Evolutionary conservation across 2,113 vertebrate genomes (phyloP).

Genomic region (Anolis carolinensis): DNA sequence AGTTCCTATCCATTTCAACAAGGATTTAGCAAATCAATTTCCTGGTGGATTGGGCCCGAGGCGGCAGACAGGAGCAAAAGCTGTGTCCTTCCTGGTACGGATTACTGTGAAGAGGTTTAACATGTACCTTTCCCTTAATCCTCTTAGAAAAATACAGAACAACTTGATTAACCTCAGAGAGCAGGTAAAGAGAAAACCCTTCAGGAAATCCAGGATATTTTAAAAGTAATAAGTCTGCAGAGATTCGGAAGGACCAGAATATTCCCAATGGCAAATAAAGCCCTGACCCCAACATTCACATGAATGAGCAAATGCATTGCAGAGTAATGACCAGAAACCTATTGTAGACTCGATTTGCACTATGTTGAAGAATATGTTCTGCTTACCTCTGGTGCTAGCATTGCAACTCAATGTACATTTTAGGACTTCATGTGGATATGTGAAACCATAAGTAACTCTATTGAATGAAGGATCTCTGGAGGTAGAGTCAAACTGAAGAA

Average conservation of each 20-base stretch:
- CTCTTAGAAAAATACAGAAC: slow-evolving; percentile 66
- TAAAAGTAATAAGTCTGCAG: slow-evolving; percentile 34
- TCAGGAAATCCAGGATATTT: slow-evolving; percentile 2
- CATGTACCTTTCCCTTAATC: slow-evolving; percentile 68
- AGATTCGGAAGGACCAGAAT: slow-evolving; percentile 50
- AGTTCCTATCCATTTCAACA: not conserved
- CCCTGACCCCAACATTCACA: not conserved
- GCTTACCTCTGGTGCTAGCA: too few relatives aligned
- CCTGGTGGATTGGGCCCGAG: not conserved
- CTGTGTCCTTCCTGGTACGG: slow-evolving; percentile 65
- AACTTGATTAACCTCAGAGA: slow-evolving; percentile 69
- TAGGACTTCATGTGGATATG: too few relatives aligned
- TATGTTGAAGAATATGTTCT: too few relatives aligned
- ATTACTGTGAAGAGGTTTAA: slow-evolving; percentile 67
- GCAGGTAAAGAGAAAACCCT: slow-evolving; percentile 51
- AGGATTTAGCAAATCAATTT: not conserved
- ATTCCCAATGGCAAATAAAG: not conserved
- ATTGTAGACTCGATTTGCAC: too few relatives aligned
- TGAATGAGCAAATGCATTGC: not conserved
- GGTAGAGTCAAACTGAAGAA: too few relatives aligned
- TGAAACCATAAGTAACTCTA: too few relatives aligned
- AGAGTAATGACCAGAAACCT: too few relatives aligned
- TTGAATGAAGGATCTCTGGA: too few relatives aligned
- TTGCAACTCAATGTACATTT: too few relatives aligned
- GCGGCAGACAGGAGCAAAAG: slow-evolving; percentile 17